Evolutionary conservation across 2,113 vertebrate species (phyloP), one percentile per base, ranked within the genome.

Genomic region (Vimba vimba): DNA sequence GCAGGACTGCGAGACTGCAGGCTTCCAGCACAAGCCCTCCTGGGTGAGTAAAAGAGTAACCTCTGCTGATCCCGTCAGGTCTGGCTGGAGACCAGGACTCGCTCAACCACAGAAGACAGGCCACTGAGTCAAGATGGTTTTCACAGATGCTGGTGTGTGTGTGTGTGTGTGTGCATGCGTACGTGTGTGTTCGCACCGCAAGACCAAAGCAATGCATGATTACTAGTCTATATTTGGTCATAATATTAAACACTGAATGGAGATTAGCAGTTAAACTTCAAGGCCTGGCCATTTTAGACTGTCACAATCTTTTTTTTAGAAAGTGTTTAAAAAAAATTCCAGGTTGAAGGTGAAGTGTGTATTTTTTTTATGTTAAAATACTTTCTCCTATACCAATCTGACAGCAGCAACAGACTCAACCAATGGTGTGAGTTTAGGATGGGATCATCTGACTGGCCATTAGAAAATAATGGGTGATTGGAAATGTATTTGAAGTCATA

Each of bases 41-140:
- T 55, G 47, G 30, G 75, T 77, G 17, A 77, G 75, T 30, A 27
- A 27, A 81, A 68, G 39, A 27, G 79, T 45, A 50, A 45, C 11
- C 39, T 68, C 43, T 82, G 45, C 62, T 69, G 79, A 82, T 62
- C 62, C 62, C 79, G 69, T 52, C 62, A 82, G 79, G 17, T 52
- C 79, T 80, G 79, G 60, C 79, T 66, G 79, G 60, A 81, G 62
- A 13, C n/a, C 79, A 82, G 62, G 25, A 21, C 79, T 69, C 27
- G 12, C 19, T 69, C 43, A 68, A 52, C 79, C 17, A 69, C 43
- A 33, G 36, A 69, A 82, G 17, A 45, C 60, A 30, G 21, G 59
- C 79, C n/a, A 50, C 79, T n/a, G 69, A 33, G 25, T 50, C 4
- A 82, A 82, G 25, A 82, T 82, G 79, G 27, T 1, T 69, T 82